Conservation (phyloP, 2,888 invertebrate species). For the Parthenolecanium corni region DNA sequence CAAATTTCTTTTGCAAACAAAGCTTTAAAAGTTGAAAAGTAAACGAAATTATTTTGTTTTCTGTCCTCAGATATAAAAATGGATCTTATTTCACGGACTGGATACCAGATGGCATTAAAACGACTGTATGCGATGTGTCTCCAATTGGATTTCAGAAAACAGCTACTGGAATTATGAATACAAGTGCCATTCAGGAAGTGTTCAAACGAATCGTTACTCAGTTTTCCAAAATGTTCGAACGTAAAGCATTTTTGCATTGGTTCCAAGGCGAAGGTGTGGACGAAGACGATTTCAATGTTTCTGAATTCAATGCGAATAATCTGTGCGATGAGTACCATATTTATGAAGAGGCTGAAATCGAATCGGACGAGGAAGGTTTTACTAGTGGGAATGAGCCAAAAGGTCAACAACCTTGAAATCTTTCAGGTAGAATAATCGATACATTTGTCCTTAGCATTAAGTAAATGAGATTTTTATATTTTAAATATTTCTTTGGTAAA, state of each 20-base stretch:
- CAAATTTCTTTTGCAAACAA: not conserved
- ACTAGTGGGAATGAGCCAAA: no score
- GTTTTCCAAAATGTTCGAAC: conserved; percentile 22
- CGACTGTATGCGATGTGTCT: conserved; percentile 21
- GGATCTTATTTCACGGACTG: conserved; percentile 23
- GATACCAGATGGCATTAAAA: conserved; percentile 24
- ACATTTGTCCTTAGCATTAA: no score
- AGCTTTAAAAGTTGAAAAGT: not conserved
- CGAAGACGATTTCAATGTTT: conserved; percentile 53
- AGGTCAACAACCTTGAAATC: conserved; percentile 29
- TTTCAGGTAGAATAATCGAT: no score
- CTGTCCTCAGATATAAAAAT: conserved; percentile 13
- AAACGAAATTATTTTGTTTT: no score
- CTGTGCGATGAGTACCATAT: conserved; percentile 23
- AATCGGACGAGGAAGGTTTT: conserved; percentile 56
- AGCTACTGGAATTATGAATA: conserved; percentile 18
- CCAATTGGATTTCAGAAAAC: conserved; percentile 15
- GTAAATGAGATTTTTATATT: no score
- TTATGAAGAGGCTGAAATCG: conserved; percentile 37
- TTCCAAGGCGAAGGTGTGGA: conserved; percentile 68
- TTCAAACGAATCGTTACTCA: conserved; percentile 19
- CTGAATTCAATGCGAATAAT: conserved; percentile 19
- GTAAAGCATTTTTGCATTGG: conserved; percentile 50
- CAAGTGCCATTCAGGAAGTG: conserved; percentile 19
- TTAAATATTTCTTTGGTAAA: no score